Conservation (phyloP, 1,140 invertebrate species). For the Drosophila gunungcola region DNA sequence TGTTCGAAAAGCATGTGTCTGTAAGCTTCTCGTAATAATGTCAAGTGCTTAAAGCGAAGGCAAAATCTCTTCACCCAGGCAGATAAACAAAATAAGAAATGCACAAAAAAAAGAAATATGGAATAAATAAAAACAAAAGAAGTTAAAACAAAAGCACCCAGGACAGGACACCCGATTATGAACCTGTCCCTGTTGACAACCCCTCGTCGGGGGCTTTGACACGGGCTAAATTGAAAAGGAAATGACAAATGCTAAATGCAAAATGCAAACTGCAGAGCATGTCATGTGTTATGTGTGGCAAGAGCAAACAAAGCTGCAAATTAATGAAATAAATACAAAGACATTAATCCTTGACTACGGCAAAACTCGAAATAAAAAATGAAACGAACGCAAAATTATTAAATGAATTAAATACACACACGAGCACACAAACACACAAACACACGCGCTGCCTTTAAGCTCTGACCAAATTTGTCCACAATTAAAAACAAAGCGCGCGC, state of each 20-base stretch:
- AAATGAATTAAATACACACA: slow-evolving; percentile 56
- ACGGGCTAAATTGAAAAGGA: slow-evolving; percentile 58
- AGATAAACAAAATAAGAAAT: slow-evolving; percentile 35
- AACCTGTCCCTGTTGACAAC: slow-evolving; percentile 42
- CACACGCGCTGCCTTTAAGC: slow-evolving; percentile 37
- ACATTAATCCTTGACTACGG: slow-evolving; percentile 51
- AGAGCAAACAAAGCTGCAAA: slow-evolving; percentile 32
- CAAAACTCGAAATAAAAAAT: slow-evolving; percentile 3
- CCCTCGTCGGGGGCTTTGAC: slow-evolving; percentile 54
- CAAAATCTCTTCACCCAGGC: slow-evolving; percentile 31
- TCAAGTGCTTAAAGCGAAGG: slow-evolving; percentile 50
- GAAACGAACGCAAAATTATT: slow-evolving; percentile 46
- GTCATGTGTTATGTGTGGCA: slow-evolving; percentile 3
- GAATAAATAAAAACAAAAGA: slow-evolving; percentile 25
- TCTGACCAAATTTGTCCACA: slow-evolving; percentile 77
- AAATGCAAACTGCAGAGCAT: slow-evolving; percentile 10
- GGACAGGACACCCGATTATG: slow-evolving; percentile 29
- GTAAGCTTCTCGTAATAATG: slow-evolving; percentile 46
- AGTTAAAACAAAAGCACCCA: slow-evolving; percentile 14
- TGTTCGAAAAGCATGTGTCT: slow-evolving; percentile 3
- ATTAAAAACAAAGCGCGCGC: slow-evolving; percentile 74
- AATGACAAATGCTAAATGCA: slow-evolving; percentile 9
- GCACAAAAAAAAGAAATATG: slow-evolving; percentile 8
- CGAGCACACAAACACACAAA: slow-evolving; percentile 1
- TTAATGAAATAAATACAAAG: slow-evolving; percentile 12